Percentiles rank a stretch among this genome's conserved stretches.
These are phyloP conservation scores for Apeltes quadracus DNA, from an alignment of 2,113 vertebrate species.

Conservation along the genomic window DNA sequence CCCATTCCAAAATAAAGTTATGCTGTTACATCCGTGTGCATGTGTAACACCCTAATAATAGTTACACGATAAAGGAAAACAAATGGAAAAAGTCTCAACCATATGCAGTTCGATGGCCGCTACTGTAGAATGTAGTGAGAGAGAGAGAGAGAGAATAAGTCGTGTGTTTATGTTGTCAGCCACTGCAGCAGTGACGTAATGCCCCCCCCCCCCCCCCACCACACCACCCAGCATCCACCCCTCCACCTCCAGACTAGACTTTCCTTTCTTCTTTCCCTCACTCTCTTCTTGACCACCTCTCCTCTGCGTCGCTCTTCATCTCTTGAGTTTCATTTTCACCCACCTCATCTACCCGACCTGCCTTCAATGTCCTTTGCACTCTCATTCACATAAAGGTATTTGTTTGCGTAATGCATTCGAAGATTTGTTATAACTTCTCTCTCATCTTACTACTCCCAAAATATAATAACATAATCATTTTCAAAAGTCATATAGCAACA, in stretches of 20 bases:
- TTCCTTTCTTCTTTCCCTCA: constrained; percentile 30
- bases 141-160: background rate
- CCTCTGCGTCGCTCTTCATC: constrained; percentile 32
- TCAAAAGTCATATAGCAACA: too few relatives aligned
- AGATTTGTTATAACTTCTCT: too few relatives aligned
- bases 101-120: constrained; percentile 4
- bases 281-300: constrained; percentile 26
- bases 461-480: too few relatives aligned
- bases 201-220: constrained; percentile 34
- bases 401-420: too few relatives aligned
- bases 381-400: too few relatives aligned
- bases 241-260: constrained; percentile 22
- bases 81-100: background rate
- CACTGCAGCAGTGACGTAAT: constrained; percentile 72
- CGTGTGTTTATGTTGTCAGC: constrained; percentile 49
- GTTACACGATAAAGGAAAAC: background rate
- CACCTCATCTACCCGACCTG: background rate
- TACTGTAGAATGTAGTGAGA: constrained; percentile 15
- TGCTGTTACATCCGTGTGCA: background rate
- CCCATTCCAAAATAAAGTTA: background rate
- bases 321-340: constrained; percentile 19
- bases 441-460: too few relatives aligned
- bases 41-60: background rate
- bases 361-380: background rate
- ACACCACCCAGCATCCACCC: too few relatives aligned